Percentiles rank a stretch among this genome's conserved stretches.
phyloP scores from a whole-genome alignment of 2,888 invertebrate species.

The Philereme vetulata region DNA sequence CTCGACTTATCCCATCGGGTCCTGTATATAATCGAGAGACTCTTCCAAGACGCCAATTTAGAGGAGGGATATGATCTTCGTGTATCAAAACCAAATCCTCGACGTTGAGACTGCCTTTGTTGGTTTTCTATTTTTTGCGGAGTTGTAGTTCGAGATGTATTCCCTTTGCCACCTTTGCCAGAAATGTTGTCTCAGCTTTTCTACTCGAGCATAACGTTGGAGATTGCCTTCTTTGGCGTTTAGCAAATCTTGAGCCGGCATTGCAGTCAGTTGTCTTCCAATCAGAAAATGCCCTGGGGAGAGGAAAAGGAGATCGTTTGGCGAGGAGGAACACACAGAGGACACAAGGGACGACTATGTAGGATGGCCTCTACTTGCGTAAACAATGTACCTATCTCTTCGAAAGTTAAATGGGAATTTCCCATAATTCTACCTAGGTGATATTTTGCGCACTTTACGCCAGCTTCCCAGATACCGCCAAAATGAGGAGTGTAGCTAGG shows the following conservation, averaged over 20 bases:
- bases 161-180: constrained; percentile 6
- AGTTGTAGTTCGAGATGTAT: neutral
- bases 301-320: constrained; percentile 8
- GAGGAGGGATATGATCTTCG: no score
- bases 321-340: constrained; percentile 2
- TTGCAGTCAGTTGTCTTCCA: constrained; percentile 3
- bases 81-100: no score
- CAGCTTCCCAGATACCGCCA: no score
- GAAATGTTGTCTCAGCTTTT: constrained; percentile 7
- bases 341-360: constrained; percentile 5
- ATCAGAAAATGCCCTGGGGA: constrained; percentile 12
- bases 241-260: constrained; percentile 1
- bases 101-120: no score
- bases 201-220: constrained; percentile 2
- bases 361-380: constrained; percentile 11
- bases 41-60: no score
- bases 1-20: constrained; percentile 49
- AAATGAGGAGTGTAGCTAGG: no score
- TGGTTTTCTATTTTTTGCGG: neutral
- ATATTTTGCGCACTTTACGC: constrained; percentile 4
- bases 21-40: no score
- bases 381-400: constrained; percentile 6
- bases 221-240: neutral
- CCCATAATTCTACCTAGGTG: constrained; percentile 1
- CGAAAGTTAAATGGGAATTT: constrained; percentile 7